Conservation (phyloP, 1,140 invertebrate species). For the Neodiprion virginianus region DNA sequence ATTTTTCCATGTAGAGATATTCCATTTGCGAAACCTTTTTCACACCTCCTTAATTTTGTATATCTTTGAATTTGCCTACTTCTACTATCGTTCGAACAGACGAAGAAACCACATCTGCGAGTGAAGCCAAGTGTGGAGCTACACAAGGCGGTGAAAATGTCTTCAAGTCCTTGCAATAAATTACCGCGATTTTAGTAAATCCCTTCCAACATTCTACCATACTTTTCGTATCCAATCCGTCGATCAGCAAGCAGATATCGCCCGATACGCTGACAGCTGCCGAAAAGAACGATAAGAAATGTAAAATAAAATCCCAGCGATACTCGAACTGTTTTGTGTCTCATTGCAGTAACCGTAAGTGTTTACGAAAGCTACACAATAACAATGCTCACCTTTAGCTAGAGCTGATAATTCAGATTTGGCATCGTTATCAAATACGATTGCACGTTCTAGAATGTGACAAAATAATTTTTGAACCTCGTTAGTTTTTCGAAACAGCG, state of each 20-base stretch:
- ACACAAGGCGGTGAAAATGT: conserved; percentile 26
- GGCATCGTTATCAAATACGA: conserved; percentile 36
- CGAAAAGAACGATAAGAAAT: neutral
- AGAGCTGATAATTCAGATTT: conserved; percentile 43
- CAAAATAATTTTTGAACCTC: conserved; percentile 45
- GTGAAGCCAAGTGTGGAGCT: conserved; percentile 34
- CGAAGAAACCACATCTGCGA: conserved; percentile 34
- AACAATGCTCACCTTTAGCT: conserved; percentile 37
- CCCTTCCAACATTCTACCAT: conserved; percentile 46
- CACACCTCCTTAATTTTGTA: too few species aligned
- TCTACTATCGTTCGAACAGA: conserved; percentile 30
- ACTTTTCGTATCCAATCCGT: conserved; percentile 46
- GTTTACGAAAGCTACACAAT: conserved; percentile 10
- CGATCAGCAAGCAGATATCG: conserved; percentile 36
- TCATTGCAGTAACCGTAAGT: conserved; percentile 9
- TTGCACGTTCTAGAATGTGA: conserved; percentile 36
- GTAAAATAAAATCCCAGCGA: conserved; percentile 1
- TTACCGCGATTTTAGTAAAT: conserved; percentile 45
- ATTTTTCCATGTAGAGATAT: too few species aligned
- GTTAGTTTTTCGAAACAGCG: conserved; percentile 44
- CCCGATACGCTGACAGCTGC: conserved; percentile 45
- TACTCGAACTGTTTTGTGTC: conserved; percentile 11
- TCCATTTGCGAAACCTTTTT: too few species aligned
- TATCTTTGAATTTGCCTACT: conserved; percentile 23
- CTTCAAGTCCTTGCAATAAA: conserved; percentile 37